phyloP scores from a whole-genome alignment of 2,113 vertebrate species.

The Cyanistes caeruleus region DNA sequence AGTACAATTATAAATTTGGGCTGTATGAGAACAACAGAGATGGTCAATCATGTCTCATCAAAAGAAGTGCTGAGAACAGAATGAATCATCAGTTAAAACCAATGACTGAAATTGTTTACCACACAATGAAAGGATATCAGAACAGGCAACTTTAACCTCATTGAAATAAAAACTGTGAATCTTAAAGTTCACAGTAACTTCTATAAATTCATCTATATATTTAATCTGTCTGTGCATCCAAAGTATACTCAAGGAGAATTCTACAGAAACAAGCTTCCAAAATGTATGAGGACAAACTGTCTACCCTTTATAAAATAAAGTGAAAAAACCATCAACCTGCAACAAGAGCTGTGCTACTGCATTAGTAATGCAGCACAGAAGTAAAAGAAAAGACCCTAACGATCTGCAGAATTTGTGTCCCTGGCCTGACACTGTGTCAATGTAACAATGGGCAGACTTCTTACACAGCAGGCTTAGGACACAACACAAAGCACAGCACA shows the following conservation, averaged over 20 bases:
- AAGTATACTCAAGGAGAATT: not conserved
- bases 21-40: not conserved
- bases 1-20: not conserved
- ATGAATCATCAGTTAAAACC: not conserved
- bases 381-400: not conserved
- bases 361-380: not conserved
- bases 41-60: not conserved
- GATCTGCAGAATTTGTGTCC: not conserved
- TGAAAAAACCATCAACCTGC: not conserved
- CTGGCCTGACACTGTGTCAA: not conserved
- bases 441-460: not conserved
- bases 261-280: not conserved
- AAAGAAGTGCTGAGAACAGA: not conserved
- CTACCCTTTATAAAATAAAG: not conserved
- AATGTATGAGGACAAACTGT: not conserved
- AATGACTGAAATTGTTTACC: not conserved
- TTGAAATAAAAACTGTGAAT: not conserved
- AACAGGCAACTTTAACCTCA: not conserved
- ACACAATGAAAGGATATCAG: not conserved
- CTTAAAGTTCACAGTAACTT: not conserved
- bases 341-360: not conserved
- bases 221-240: not conserved
- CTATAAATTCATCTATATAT: not conserved
- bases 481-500: not conserved
- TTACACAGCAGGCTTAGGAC: rapidly evolving